Evolutionary conservation across 1,140 invertebrate genomes (phyloP), one percentile per base, ranked within the genome.

Genomic region (Zeugodacus cucurbitae): DNA sequence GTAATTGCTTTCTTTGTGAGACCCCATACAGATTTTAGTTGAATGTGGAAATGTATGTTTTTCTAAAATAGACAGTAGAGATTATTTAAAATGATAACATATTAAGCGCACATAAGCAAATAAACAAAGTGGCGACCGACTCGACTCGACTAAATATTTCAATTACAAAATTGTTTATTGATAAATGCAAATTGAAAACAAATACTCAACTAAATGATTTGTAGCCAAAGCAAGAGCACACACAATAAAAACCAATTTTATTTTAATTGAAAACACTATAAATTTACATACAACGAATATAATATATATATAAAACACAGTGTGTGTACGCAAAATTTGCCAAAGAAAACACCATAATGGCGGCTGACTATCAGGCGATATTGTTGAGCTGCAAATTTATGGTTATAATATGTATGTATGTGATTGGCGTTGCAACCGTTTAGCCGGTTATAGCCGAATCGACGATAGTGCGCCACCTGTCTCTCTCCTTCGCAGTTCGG

Each of bases 81-180:
- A 26, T n/a, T 62, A 22, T 62, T 62, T 62, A 11, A 62, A 26
- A 26, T 62, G 29, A 67, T 34, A 34, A 67, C 29, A 14, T 2
- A 32, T 32, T 67, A 34, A 67, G 6, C 29, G 11, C 14, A 32
- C 26, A 67, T 11, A 32, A 67, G 32, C 10, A 67, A 67, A 32
- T 17, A 67, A 67, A 34, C 32, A 59, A 26, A 32, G 10, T 32
- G n/a, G 8, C n/a, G 3, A 29, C 58, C n/a, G 17, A 59, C 4
- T 17, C n/a, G 10, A 26, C 59, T 1, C 59, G n/a, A 26, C n/a
- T 5, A 67, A 67, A 67, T 32, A 67, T 67, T 67, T 67, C 26
- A 67, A 67, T 74, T 74, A 29, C 22, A 8, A 74, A 74, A 41
- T 74, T 44, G 37, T n/a, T 74, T 74, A 74, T 74, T 74, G 70